These are phyloP conservation scores for Festucalex cinctus DNA, from an alignment of 2,113 vertebrate species.

Conservation along the genomic window DNA sequence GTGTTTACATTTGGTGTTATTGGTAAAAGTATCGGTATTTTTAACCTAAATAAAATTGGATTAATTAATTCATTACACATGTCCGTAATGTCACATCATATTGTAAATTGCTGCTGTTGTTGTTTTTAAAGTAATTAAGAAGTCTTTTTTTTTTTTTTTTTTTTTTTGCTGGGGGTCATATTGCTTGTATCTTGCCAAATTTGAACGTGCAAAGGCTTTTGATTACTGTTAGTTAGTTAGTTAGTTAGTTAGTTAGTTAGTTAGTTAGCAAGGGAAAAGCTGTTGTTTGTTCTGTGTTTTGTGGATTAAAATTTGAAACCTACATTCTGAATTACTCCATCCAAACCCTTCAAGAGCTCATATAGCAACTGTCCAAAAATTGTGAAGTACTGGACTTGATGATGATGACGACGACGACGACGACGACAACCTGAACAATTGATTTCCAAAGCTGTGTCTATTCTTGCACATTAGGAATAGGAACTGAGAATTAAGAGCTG, in stretches of 20 bases:
- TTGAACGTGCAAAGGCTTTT: neutral
- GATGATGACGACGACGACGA: conserved; percentile 14
- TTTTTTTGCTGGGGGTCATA: too few relatives aligned
- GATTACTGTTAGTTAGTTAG: neutral
- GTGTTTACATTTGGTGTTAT: neutral
- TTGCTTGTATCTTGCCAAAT: neutral
- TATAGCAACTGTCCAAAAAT: conserved; percentile 38
- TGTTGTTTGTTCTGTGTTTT: neutral
- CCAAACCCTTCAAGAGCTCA: conserved; percentile 28
- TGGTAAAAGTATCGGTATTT: too few relatives aligned
- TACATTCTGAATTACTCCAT: conserved; percentile 13
- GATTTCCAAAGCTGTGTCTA: conserved; percentile 53
- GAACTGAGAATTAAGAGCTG: conserved; percentile 24
- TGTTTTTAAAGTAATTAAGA: neutral
- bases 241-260: neutral
- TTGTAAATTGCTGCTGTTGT: neutral
- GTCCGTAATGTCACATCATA: too few relatives aligned
- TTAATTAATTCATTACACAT: too few relatives aligned
- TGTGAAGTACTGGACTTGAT: conserved; percentile 36
- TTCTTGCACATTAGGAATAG: conserved; percentile 56
- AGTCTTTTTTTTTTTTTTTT: too few relatives aligned
- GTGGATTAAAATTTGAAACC: conserved; percentile 8
- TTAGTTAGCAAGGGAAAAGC: too few relatives aligned
- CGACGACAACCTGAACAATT: conserved; percentile 17
- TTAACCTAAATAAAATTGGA: too few relatives aligned